Evolutionary conservation across 2,797 vertebrate genomes (phyloP).

Genomic region (Poeciliopsis paucimaculata): DNA sequence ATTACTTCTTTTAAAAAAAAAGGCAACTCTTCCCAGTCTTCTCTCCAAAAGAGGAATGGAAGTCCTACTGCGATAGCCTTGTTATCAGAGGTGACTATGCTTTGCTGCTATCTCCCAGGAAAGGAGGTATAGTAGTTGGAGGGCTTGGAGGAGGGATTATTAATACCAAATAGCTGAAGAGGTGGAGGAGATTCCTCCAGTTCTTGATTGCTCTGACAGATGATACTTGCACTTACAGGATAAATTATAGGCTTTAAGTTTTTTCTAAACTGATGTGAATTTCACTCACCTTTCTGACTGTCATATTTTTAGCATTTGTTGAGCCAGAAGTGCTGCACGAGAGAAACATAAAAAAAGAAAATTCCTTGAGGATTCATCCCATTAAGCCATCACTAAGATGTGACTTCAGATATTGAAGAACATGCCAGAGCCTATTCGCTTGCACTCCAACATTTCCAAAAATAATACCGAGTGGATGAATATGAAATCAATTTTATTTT

Average conservation of each 20-base stretch:
- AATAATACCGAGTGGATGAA: conserved; percentile 32
- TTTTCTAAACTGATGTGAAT: conserved; percentile 33
- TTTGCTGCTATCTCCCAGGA: conserved; percentile 51
- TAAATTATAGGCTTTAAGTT: conserved; percentile 55
- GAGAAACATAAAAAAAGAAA: conserved; percentile 39
- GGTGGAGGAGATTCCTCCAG: conserved; percentile 55
- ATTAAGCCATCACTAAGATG: conserved; percentile 58
- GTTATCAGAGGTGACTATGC: conserved; percentile 64
- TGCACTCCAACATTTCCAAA: conserved; percentile 26
- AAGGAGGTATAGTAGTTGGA: conserved; percentile 44
- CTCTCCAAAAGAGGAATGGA: conserved; percentile 32
- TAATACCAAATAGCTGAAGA: conserved; percentile 70
- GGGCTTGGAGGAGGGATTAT: conserved; percentile 10
- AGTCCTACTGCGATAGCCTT: conserved; percentile 46
- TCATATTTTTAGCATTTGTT: conserved; percentile 57
- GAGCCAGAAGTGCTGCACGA: conserved; percentile 43
- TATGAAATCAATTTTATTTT: conserved; percentile 36
- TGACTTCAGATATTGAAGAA: conserved; percentile 56
- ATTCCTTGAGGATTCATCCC: conserved; percentile 52
- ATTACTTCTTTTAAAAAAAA: conserved; percentile 26
- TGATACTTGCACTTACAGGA: conserved; percentile 44
- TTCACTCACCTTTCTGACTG: conserved; percentile 42
- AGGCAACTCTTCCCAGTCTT: background rate
- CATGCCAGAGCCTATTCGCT: conserved; percentile 49
- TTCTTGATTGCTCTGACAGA: conserved; percentile 51